Base-by-base conservation (phyloP, 2,113 vertebrate genomes). In the Dinomys branickii region DNA sequence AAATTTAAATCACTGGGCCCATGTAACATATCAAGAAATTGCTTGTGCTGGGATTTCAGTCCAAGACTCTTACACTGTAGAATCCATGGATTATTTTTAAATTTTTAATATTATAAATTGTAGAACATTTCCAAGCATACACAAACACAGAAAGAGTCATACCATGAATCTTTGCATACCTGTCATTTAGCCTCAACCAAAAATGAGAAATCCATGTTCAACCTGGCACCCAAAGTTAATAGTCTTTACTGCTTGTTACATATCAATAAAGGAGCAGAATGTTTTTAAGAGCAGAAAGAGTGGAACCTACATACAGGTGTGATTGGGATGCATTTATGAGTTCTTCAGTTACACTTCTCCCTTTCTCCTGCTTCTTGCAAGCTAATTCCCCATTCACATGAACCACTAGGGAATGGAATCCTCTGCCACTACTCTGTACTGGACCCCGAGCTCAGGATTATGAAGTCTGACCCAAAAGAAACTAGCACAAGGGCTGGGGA, bases 81-180 rank as follows among this genome's bases (percentile, higher is more conserved):
- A 85, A 95, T 80, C 44, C 54, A 50, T 56, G 20, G 73, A 47
- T 50, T 73, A 20, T 47, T 91, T 47, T 78, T 35, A 58, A 54
- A 96, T 50, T 91, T 47, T 78, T 50, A 69, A 96, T 56, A 4
- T 17, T 88, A 92, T 86, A 80, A 88, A 96, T 90, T n/a, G 65
- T 10, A 73, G 20, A 82, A 59, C 75, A 85, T 94, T 63, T 78
- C 58, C 5, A 92, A 92, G 77, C 73, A 86, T 56, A 61, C 11
- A 86, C 33, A 26, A 58, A 92, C 77, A 38, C 69, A 56, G 59
- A 89, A 94, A 86, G 54, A 88, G 56, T 63, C 22, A 24, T 75
- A 69, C 19, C 8, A 44, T 44, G 24, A 86, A 69, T 35, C 56
- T 8, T 6, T 73, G 44, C 59, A 24, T 16, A 93, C 1, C 0